phyloP scores from a whole-genome alignment of 1,140 invertebrate genomes.

The Diplogasteroides magnus region DNA sequence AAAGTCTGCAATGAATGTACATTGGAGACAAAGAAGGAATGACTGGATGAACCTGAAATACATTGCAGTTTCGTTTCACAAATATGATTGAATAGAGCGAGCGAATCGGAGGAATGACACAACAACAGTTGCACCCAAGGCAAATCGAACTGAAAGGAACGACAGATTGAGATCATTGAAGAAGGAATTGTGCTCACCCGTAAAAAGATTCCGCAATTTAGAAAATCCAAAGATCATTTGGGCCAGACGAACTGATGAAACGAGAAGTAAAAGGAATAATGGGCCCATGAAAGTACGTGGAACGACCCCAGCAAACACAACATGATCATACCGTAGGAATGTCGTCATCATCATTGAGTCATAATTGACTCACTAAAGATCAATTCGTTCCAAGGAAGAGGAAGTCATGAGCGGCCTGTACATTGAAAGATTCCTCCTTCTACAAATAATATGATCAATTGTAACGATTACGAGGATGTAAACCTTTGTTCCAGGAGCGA shows the following conservation, averaged over 20 bases:
- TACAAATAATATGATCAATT: not conserved
- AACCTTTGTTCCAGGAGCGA: constrained; percentile 91
- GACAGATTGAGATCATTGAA: too few species aligned
- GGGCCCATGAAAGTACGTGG: constrained; percentile 85
- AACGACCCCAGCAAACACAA: constrained; percentile 95
- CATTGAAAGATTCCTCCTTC: constrained; percentile 95
- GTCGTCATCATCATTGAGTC: not conserved
- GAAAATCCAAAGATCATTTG: not conserved
- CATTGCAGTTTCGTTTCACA: constrained; percentile 70
- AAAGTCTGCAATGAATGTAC: constrained; percentile 59
- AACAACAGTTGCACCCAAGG: constrained; percentile 72
- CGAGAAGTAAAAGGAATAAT: not conserved
- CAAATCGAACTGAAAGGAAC: constrained; percentile 69
- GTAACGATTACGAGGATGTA: too few species aligned
- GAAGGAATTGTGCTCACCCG: too few species aligned
- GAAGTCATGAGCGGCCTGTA: constrained; percentile 93
- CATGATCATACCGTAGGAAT: constrained; percentile 84
- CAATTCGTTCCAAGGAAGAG: constrained; percentile 64
- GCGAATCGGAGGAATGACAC: constrained; percentile 69
- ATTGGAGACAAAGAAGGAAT: constrained; percentile 9
- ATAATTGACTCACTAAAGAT: not conserved
- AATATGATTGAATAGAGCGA: constrained; percentile 68
- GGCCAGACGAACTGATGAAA: not conserved
- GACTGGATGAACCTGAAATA: constrained; percentile 64
- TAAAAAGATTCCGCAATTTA: too few species aligned